phyloP scores from a whole-genome alignment of 2,888 invertebrate species.

The Phlogophora meticulosa region DNA sequence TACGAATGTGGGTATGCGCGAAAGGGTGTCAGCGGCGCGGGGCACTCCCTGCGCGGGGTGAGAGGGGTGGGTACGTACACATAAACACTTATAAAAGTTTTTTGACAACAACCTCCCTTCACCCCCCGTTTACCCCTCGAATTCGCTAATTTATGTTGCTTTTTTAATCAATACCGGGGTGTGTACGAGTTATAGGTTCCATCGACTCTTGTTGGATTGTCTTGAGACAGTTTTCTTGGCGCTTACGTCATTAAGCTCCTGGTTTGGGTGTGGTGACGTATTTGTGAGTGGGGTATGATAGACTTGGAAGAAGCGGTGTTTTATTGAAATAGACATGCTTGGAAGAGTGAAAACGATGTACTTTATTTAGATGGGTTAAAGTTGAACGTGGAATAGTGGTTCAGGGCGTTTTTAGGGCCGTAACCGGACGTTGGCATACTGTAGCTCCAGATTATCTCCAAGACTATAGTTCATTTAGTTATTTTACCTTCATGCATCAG shows the following conservation, averaged over 20 bases:
- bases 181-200: slow-evolving; percentile 79
- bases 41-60: slow-evolving; percentile 68
- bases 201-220: slow-evolving; percentile 73
- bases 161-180: slow-evolving; percentile 90
- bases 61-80: slow-evolving; percentile 82
- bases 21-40: slow-evolving; percentile 87
- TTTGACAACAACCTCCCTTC: slow-evolving; percentile 89
- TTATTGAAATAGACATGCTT: not conserved
- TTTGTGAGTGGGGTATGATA: slow-evolving; percentile 22
- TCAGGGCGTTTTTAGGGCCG: not conserved
- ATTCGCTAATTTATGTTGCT: slow-evolving; percentile 91
- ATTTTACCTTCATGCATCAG: too few relatives aligned
- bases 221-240: slow-evolving; percentile 64
- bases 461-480: too few relatives aligned
- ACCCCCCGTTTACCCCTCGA: slow-evolving; percentile 82
- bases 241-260: slow-evolving; percentile 58
- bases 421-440: too few relatives aligned
- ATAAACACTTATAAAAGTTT: slow-evolving; percentile 91
- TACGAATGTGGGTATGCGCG: slow-evolving; percentile 90
- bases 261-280: slow-evolving; percentile 29
- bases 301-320: slow-evolving; percentile 3
- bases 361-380: not conserved
- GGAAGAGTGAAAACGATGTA: not conserved
- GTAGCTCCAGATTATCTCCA: too few relatives aligned
- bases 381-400: not conserved